phyloP scores from a whole-genome alignment of 23 tunicate genomes.

The Halocynthia roretzi region DNA sequence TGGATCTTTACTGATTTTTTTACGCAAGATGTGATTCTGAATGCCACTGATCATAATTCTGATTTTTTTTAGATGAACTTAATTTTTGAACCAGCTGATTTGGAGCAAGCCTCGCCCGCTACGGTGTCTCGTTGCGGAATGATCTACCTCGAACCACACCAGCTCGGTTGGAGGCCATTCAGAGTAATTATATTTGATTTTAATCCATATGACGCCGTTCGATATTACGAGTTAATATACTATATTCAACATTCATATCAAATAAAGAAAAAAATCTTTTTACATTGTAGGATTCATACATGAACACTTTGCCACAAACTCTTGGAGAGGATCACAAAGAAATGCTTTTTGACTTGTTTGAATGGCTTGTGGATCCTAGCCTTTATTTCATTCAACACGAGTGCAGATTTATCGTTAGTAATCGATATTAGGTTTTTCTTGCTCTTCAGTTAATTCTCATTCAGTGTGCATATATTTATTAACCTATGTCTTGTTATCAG shows the following conservation, averaged over 20 bases:
- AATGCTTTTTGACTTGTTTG: constrained; percentile 78
- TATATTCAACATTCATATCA: not conserved
- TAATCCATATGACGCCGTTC: not conserved
- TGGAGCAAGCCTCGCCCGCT: constrained; percentile 98
- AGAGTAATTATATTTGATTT: constrained; percentile 18
- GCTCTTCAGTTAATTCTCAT: not conserved
- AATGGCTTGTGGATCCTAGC: constrained; percentile 89
- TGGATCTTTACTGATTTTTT: too few species aligned
- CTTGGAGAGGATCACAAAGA: constrained; percentile 65
- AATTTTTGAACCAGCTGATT: constrained; percentile 95
- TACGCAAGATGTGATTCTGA: not conserved
- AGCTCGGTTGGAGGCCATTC: constrained; percentile 93
- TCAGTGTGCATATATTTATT: not conserved
- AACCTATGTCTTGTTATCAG: constrained; percentile 23
- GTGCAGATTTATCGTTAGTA: constrained; percentile 73
- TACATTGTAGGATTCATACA: constrained; percentile 64
- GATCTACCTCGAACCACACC: constrained; percentile 93
- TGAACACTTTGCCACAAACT: constrained; percentile 69
- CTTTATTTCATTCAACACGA: constrained; percentile 72
- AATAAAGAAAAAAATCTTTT: not conserved
- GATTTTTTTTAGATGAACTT: constrained; percentile 65
- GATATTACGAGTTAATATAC: not conserved
- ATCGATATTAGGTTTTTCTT: not conserved
- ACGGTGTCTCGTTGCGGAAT: constrained; percentile 98
- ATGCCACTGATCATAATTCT: not conserved